Percentiles rank a stretch among this genome's conserved stretches.
Conservation (phyloP, 2,797 vertebrate genomes). For the Dipus sagitta region DNA sequence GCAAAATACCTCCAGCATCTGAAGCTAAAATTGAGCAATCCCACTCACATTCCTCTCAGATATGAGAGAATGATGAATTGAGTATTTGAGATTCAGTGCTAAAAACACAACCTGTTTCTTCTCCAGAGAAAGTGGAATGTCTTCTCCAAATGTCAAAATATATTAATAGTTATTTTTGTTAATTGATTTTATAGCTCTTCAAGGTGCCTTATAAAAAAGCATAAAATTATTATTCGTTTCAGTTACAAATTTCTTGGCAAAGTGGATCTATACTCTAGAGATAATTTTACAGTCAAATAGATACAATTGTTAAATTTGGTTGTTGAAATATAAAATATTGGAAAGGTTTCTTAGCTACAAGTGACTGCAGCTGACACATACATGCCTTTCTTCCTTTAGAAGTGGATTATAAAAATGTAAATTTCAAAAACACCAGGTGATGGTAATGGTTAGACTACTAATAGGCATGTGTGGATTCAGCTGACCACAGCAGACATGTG, state of each 20-base stretch:
- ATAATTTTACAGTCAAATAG: conserved; percentile 29
- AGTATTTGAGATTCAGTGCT: conserved; percentile 51
- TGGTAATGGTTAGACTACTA: background rate
- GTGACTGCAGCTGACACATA: background rate
- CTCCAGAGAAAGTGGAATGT: background rate
- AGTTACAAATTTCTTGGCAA: conserved; percentile 10
- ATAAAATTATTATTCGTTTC: conserved; percentile 10
- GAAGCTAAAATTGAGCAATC: conserved; percentile 51
- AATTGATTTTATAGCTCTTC: conserved; percentile 16
- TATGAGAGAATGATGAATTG: conserved; percentile 5
- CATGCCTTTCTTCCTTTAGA: background rate
- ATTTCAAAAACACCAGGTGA: background rate
- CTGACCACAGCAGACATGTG: background rate
- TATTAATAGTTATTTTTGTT: conserved; percentile 21
- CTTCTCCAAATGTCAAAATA: conserved; percentile 35
- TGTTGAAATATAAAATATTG: background rate
- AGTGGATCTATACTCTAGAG: background rate
- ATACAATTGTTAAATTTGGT: background rate
- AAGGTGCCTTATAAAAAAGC: background rate
- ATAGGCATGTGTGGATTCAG: background rate
- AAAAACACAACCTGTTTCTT: conserved; percentile 36
- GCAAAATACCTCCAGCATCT: conserved; percentile 30
- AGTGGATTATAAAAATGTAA: background rate
- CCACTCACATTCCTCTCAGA: background rate
- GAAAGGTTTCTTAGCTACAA: background rate